A percentile compares a stretch with the other conserved stretches of the same genome.
These are phyloP conservation scores for Austrolebias charrua DNA, from an alignment of 2,797 vertebrate species.

Conservation along the genomic window DNA sequence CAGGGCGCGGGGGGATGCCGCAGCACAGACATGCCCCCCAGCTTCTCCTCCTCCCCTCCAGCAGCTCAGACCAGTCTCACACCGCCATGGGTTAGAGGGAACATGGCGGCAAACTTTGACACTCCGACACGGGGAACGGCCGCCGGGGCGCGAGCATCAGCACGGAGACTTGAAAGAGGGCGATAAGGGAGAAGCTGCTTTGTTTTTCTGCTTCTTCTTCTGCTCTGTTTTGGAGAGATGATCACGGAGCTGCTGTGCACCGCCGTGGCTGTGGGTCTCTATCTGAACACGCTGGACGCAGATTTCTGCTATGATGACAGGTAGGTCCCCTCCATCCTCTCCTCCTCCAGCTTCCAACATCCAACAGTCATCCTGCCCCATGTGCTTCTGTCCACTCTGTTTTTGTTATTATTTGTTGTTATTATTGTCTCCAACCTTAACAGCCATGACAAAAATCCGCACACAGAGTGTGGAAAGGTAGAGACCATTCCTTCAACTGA, in stretches of 20 bases:
- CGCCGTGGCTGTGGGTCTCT: slow-evolving; percentile 91
- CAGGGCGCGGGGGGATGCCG: slow-evolving; percentile 45
- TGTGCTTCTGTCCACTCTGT: slow-evolving; percentile 35
- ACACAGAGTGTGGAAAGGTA: too few relatives aligned
- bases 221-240: slow-evolving; percentile 81
- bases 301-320: slow-evolving; percentile 99
- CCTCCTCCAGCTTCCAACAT: neutral
- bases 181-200: slow-evolving; percentile 26
- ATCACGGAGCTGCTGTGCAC: slow-evolving; percentile 92
- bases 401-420: too few relatives aligned
- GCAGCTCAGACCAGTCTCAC: slow-evolving; percentile 10
- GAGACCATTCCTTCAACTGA: too few relatives aligned
- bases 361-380: neutral
- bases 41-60: slow-evolving; percentile 13
- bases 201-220: slow-evolving; percentile 47
- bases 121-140: slow-evolving; percentile 39
- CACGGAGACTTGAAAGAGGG: slow-evolving; percentile 41
- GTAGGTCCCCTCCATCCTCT: slow-evolving; percentile 69
- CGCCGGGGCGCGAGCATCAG: slow-evolving; percentile 54
- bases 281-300: slow-evolving; percentile 90
- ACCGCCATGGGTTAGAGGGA: slow-evolving; percentile 58
- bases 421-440: too few relatives aligned
- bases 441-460: too few relatives aligned
- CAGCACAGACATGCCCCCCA: slow-evolving; percentile 47
- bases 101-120: slow-evolving; percentile 65